Evolutionary conservation across 2,797 vertebrate species (phyloP), one percentile per base, ranked within the genome.

Genomic region (Thunnus albacares): DNA sequence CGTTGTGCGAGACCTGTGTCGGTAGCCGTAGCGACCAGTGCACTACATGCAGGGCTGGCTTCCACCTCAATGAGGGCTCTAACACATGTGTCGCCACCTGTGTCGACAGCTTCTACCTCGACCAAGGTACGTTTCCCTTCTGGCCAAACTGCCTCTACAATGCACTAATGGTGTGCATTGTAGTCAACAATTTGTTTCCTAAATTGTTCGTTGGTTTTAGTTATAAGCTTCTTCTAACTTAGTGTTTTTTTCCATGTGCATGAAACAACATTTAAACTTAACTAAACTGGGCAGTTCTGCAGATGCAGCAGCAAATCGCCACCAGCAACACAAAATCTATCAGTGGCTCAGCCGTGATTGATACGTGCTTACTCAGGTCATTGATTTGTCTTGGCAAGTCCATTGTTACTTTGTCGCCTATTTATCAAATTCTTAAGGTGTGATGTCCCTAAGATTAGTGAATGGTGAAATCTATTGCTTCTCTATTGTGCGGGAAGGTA

Each of bases 21-120:
- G 98, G 98, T 79, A 96, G 97, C 90, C 98, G 97, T 10, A 96
- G 94, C 9, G 97, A 99, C 93, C 98, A 99, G 91, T 99, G 98
- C 93, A 95, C 96, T 74, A 94, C 97, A 59, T 99, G 98, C 87
- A 97, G 98, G 94, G 83, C 94, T 6, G 97, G 97, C 33, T 97
- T 96, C 92, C 97, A 97, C 93, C 95, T 99, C 83, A 96, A 95
- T 38, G 98, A 99, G 93, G 97, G 96, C 71, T 93, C 94, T 89
- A 97, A 96, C 94, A 96, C 92, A 56, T 99, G 98, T 65, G 91
- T 97, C 51, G 94, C 94, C 84, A 96, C 81, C 93, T 99, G 98
- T 83, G 96, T 93, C 3, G 97, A 98, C n/a, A 92, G 96, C 69
- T 97, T 96, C 86, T 99, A 97, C 94, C 95, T 98, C 62, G 95